phyloP scores from a whole-genome alignment of 2,888 invertebrate genomes.

The Chloroclystis v-ata region DNA sequence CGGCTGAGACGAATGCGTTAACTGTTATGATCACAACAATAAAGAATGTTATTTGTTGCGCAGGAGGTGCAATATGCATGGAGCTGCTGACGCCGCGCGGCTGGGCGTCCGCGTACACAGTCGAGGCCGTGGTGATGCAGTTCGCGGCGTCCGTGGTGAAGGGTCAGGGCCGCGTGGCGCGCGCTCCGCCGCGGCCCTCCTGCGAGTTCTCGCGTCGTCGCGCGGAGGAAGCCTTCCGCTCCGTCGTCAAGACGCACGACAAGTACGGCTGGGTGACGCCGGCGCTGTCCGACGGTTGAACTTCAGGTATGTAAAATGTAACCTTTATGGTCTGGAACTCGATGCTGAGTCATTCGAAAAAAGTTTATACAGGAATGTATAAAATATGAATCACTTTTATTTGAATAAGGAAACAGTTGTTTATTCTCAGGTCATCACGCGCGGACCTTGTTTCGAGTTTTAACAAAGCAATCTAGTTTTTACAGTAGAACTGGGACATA shows the following conservation, averaged over 20 bases:
- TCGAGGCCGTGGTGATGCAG: slow-evolving; percentile 93
- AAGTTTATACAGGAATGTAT: too few relatives aligned
- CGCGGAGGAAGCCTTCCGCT: slow-evolving; percentile 93
- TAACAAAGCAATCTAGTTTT: too few relatives aligned
- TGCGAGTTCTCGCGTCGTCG: slow-evolving; percentile 87
- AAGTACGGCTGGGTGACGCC: slow-evolving; percentile 96
- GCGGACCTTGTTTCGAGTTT: too few relatives aligned
- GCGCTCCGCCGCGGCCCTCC: slow-evolving; percentile 87
- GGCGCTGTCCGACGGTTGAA: slow-evolving; percentile 89
- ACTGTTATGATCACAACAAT: too few relatives aligned
- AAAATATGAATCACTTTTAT: too few relatives aligned
- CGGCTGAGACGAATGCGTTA: too few relatives aligned
- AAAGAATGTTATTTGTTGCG: too few relatives aligned
- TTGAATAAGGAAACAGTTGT: too few relatives aligned
- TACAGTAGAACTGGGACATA: too few relatives aligned
- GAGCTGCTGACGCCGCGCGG: slow-evolving; percentile 90
- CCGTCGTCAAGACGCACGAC: slow-evolving; percentile 92
- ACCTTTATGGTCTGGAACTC: too few relatives aligned
- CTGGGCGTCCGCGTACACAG: slow-evolving; percentile 92
- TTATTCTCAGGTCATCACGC: too few relatives aligned
- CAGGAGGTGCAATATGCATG: slow-evolving; percentile 92
- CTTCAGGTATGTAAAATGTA: slow-evolving; percentile 28
- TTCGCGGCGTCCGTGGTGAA: slow-evolving; percentile 93
- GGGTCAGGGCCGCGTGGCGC: slow-evolving; percentile 89
- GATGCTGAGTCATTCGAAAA: too few relatives aligned